Evolutionary conservation across 1,140 invertebrate species (phyloP).

Genomic region (Cataglyphis hispanica): DNA sequence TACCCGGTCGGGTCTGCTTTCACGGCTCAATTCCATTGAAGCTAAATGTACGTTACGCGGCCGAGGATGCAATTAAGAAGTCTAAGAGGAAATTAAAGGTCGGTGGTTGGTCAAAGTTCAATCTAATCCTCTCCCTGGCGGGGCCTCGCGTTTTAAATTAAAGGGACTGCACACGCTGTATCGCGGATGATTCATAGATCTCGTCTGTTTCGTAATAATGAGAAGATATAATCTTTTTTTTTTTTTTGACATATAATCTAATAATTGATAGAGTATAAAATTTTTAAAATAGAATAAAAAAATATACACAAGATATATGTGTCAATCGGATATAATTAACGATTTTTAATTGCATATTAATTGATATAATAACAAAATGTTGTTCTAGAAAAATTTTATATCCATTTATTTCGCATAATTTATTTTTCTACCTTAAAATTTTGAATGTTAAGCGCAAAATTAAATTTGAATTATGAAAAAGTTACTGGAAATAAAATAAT

Average conservation of each 20-base stretch:
- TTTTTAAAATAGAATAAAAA: not conserved
- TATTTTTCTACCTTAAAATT: not conserved
- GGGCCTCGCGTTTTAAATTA: constrained; percentile 67
- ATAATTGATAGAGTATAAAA: not conserved
- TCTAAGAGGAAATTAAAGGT: constrained; percentile 73
- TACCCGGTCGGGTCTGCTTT: constrained; percentile 7
- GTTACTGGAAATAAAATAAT: not conserved
- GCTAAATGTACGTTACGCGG: constrained; percentile 66
- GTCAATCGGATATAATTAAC: not conserved
- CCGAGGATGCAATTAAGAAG: constrained; percentile 73
- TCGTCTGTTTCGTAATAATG: constrained; percentile 35
- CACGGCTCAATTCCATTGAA: constrained; percentile 46
- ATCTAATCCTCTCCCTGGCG: constrained; percentile 49
- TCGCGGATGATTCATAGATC: constrained; percentile 44
- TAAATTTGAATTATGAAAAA: not conserved
- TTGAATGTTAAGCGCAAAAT: not conserved
- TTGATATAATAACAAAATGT: not conserved
- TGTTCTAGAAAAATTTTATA: not conserved
- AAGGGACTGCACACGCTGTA: constrained; percentile 31
- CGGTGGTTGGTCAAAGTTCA: constrained; percentile 71
- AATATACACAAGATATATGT: not conserved
- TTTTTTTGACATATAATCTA: not conserved
- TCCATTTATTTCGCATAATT: not conserved
- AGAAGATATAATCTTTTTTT: constrained; percentile 11
- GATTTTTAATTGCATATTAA: not conserved